Conservation (phyloP, 2,797 vertebrate species). For the Crenichthys baileyi region DNA sequence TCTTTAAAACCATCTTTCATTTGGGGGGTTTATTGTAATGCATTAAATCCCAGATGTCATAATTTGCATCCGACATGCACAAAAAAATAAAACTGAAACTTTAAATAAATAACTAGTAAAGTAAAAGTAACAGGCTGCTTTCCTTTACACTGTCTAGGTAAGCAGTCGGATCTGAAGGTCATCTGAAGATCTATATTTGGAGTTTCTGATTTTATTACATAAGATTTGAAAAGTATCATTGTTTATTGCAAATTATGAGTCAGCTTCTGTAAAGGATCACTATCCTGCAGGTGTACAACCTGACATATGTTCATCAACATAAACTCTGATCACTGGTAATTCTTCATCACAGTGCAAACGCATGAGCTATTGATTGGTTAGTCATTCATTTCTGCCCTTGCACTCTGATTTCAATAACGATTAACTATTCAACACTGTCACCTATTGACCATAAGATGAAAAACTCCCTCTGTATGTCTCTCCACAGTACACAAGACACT, state of each 20-base stretch:
- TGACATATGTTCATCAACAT: background rate
- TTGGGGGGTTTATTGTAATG: background rate
- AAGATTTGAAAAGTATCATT: too few relatives aligned
- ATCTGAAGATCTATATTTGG: too few relatives aligned
- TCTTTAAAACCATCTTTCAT: background rate
- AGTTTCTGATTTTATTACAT: too few relatives aligned
- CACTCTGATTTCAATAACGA: background rate
- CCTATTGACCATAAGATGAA: constrained; percentile 42
- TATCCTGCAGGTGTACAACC: background rate
- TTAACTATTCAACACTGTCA: constrained; percentile 23
- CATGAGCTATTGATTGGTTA: background rate
- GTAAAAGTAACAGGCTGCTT: too few relatives aligned
- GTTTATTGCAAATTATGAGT: too few relatives aligned
- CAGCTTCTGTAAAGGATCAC: background rate
- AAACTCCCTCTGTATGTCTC: constrained; percentile 14
- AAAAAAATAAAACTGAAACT: too few relatives aligned
- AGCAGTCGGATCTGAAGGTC: too few relatives aligned
- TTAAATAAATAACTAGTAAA: too few relatives aligned
- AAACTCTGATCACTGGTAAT: background rate
- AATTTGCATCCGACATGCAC: background rate
- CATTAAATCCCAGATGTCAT: background rate
- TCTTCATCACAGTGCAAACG: background rate
- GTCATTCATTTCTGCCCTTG: background rate
- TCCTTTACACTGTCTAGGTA: too few relatives aligned
- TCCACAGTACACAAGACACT: constrained; percentile 61